Base-by-base conservation (phyloP, 2,113 vertebrate genomes). In the Cathartes aura region DNA sequence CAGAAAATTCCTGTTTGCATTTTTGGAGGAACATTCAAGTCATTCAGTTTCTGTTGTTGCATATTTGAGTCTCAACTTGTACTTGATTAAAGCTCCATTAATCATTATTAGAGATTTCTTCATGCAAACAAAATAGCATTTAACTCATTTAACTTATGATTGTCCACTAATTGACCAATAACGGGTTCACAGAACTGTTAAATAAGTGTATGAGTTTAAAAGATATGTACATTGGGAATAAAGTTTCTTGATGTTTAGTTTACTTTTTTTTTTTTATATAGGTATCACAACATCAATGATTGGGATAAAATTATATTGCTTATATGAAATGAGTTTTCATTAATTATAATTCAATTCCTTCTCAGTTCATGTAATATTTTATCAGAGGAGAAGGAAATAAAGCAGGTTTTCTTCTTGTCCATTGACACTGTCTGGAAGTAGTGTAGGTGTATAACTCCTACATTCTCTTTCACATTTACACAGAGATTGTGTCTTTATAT, bases 61-160 rank as follows among this genome's bases (percentile, higher is more conserved):
- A 81, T 38, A 72, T 71, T 94, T 75, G 50, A 91, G 27, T 83
- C 66, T 96, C 82, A 97, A 87, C 60, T 96, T 89, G 63, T 83
- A 94, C 71, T 95, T 94, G 83, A 98, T 96, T 98, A 97, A 98
- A 97, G 72, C 55, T 98, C 60, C 88, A 96, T 98, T 98, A 97
- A 97, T 98, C 91, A 93, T 96, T 98, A 97, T 97, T 97, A 97
- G 85, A 96, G 74, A 97, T 94, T 97, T 92, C 43, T 96, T 95
- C 96, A 90, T 93, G 95, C 88, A 98, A 97, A 97, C 86, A 84
- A 95, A 97, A 94, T 78, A 91, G 7, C 59, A 93, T 95, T 98
- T 97, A 98, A 91, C 75, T 95, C 23, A 93, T 95, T 98, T 96
- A 97, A 92, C 40, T 95, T 94, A 89, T 89, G 97, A 95, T 93